Base-by-base conservation (phyloP, 2,888 invertebrate species). In the Bruchidius siliquastri region DNA sequence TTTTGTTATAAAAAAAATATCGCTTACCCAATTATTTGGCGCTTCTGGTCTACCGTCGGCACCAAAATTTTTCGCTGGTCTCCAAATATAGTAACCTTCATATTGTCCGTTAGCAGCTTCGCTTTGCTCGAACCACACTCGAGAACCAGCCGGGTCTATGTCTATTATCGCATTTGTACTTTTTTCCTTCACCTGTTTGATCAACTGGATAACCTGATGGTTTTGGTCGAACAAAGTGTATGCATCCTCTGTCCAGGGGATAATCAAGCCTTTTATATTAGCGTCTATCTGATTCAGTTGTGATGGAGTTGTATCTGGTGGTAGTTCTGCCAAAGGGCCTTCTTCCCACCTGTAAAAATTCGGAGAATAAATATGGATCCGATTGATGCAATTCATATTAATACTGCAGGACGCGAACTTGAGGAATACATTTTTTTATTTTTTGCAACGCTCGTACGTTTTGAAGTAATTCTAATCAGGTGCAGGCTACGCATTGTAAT, bases 51-150 rank as follows among this genome's bases (percentile, higher is more conserved):
- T 84, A 0, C 80, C 80, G 10, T 85, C 85, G 73, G 82, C 86
- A 68, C 86, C 86, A 0, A 81, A 78, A 70, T 84, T 85, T 30
- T 84, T 84, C 0, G 87, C 88, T 76, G 88, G 84, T 21, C 86
- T 86, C 97, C 97, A 97, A 21, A 96, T 88, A 84, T 96, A 96
- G 84, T 93, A 96, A 79, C 93, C 71, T 26, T 21, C 70, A 83
- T 91, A 95, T 0, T 88, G 88, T 1, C 88, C 88, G 21, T 90
- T 88, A 20, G 87, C 87, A 72, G 88, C 86, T 72, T 89, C 87
- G 68, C 95, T 92, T 76, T 89, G 88, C 26, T 88, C 83, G 86
- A 97, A 95, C 92, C 97, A 94, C 69, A 89, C 86, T 2, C 90
- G 87, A 21, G 94, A 92, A 84, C 90, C 91, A 85, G 93, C 93